Evolutionary conservation across 2,888 invertebrate species (phyloP).

Genomic region (Synergus itoensis): DNA sequence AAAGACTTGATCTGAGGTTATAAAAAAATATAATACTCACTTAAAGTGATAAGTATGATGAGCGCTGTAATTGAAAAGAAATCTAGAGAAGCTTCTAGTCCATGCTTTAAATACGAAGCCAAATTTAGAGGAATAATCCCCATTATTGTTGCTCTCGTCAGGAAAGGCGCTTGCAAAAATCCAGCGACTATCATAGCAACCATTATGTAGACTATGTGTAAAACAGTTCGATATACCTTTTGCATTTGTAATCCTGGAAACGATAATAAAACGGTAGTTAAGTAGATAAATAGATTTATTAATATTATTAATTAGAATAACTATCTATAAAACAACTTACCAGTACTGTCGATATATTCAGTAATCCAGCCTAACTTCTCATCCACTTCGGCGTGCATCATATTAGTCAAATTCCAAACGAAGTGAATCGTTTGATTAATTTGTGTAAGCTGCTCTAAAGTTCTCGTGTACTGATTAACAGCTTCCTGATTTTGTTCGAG

Average conservation of each 20-base stretch:
- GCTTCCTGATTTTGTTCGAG: constrained; percentile 78
- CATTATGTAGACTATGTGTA: constrained; percentile 71
- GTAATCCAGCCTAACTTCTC: constrained; percentile 74
- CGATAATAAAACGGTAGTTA: constrained; percentile 2
- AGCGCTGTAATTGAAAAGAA: constrained; percentile 72
- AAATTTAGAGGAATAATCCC: constrained; percentile 73
- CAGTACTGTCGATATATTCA: constrained; percentile 71
- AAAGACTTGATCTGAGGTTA: neutral
- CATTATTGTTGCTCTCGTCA: constrained; percentile 71
- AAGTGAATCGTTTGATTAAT: constrained; percentile 80
- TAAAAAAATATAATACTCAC: constrained; percentile 61
- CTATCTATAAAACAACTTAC: constrained; percentile 54
- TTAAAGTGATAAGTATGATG: constrained; percentile 71
- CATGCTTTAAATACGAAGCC: constrained; percentile 70
- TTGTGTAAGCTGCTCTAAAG: constrained; percentile 78
- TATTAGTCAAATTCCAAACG: constrained; percentile 69
- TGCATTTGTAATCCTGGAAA: constrained; percentile 71
- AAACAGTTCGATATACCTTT: constrained; percentile 64
- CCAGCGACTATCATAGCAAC: constrained; percentile 74
- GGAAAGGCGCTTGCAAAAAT: constrained; percentile 72
- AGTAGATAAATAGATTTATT: constrained; percentile 14
- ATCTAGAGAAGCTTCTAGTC: constrained; percentile 70
- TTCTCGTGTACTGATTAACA: constrained; percentile 78
- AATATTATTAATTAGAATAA: constrained; percentile 20
- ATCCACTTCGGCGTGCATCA: constrained; percentile 71